A percentile compares a stretch with the other conserved stretches of the same genome.
Evolutionary conservation across 2,113 vertebrate genomes (phyloP).

Genomic region (Sialia sialis): DNA sequence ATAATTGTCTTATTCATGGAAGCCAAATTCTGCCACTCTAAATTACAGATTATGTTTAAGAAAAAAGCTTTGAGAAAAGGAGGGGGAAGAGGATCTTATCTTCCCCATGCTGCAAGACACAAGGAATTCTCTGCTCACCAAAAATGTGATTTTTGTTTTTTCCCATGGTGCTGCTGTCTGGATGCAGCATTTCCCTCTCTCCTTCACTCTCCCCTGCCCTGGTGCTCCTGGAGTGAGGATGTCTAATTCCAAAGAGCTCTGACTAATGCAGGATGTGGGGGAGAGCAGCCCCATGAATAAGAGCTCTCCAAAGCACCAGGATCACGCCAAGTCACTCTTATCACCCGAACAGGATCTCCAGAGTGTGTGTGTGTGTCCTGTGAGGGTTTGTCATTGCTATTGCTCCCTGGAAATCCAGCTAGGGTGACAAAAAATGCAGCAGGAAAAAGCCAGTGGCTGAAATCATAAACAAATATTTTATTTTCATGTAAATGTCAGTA

Average conservation of each 20-base stretch:
- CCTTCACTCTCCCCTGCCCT: not conserved
- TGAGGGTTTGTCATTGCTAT: not conserved
- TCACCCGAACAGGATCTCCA: constrained; percentile 45
- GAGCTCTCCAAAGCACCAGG: not conserved
- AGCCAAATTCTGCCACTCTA: not conserved
- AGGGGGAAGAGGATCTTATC: not conserved
- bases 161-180: not conserved
- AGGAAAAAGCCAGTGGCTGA: not conserved
- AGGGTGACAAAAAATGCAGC: not conserved
- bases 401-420: constrained; percentile 6
- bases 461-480: not conserved
- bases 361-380: not conserved
- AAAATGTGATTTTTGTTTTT: not conserved
- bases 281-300: constrained; percentile 42
- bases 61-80: not conserved
- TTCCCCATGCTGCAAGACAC: not conserved
- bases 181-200: not conserved
- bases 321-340: constrained; percentile 10
- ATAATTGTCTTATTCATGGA: not conserved
- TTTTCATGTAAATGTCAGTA: constrained; percentile 37
- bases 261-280: constrained; percentile 56
- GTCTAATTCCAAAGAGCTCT: not conserved
- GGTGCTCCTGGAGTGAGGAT: not conserved
- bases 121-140: not conserved
- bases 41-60: not conserved